Conservation (phyloP, 2,113 vertebrate genomes). For the Atrichornis clamosus region DNA sequence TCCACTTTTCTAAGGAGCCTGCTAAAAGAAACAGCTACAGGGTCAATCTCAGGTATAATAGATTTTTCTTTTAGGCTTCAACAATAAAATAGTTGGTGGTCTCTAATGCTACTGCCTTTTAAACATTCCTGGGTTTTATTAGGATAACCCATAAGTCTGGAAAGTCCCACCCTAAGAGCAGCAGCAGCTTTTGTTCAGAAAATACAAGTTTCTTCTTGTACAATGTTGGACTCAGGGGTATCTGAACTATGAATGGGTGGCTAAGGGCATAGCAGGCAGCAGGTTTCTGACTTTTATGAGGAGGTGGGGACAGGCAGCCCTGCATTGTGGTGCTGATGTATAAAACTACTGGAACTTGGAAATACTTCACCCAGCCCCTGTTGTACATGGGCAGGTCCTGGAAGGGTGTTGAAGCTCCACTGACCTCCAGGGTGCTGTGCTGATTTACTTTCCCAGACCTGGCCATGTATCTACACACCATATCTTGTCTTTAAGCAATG, state of each 20-base stretch:
- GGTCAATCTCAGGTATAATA: conserved; percentile 24
- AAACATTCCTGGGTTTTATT: conserved; percentile 76
- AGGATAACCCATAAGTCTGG: conserved; percentile 72
- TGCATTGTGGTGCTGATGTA: conserved; percentile 28
- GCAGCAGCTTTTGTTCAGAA: conserved; percentile 64
- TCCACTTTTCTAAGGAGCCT: not conserved
- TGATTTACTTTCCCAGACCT: not conserved
- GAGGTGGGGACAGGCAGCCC: not conserved
- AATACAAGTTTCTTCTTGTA: conserved; percentile 66
- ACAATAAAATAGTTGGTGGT: conserved; percentile 76
- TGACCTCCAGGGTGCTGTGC: not conserved
- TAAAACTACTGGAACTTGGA: conserved; percentile 38
- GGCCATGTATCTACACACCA: not conserved
- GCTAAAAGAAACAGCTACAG: conserved; percentile 44
- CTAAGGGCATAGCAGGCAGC: conserved; percentile 45
- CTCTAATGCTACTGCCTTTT: conserved; percentile 68
- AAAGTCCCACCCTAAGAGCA: conserved; percentile 65
- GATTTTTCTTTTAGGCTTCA: conserved; percentile 65
- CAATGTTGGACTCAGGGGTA: conserved; percentile 45
- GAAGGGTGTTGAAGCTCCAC: not conserved
- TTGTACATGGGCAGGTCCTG: not conserved
- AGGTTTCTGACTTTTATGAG: conserved; percentile 45
- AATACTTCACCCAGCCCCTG: not conserved
- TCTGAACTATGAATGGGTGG: conserved; percentile 52
- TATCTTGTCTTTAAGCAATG: not conserved